A percentile compares a stretch with the other conserved stretches of the same genome.
phyloP scores from a whole-genome alignment of 37 sponge, comb jelly and placozoan species.

The Mnemiopsis leidyi region DNA sequence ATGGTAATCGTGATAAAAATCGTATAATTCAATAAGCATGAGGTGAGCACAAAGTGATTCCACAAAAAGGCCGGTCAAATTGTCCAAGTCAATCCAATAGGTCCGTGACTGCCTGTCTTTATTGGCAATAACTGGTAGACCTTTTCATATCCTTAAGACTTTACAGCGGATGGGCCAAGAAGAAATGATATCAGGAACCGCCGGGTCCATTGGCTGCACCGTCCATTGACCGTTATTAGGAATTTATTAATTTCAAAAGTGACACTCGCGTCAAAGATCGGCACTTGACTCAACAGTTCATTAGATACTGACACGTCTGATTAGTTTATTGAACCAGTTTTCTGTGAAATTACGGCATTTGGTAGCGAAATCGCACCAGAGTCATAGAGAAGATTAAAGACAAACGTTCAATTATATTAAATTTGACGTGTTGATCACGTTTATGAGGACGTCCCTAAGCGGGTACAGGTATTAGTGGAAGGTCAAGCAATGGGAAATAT shows the following conservation, averaged over 20 bases:
- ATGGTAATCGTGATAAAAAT: not conserved
- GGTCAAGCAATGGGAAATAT: too few species aligned
- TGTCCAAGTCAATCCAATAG: not conserved
- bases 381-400: too few species aligned
- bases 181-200: too few species aligned
- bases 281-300: not conserved
- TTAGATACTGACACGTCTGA: not conserved
- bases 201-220: too few species aligned
- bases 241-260: not conserved
- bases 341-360: too few species aligned
- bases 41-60: not conserved
- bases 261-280: not conserved
- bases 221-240: not conserved
- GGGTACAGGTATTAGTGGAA: too few species aligned
- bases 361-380: too few species aligned
- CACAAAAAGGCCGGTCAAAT: not conserved
- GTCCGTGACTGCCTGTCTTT: not conserved
- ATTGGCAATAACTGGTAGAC: not conserved
- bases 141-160: not conserved
- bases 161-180: too few species aligned
- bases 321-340: not conserved
- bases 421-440: too few species aligned
- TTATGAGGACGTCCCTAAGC: too few species aligned
- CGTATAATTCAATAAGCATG: not conserved
- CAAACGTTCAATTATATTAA: too few species aligned